Evolutionary conservation across 2,888 invertebrate genomes (phyloP).

Genomic region (Mystacides longicornis): DNA sequence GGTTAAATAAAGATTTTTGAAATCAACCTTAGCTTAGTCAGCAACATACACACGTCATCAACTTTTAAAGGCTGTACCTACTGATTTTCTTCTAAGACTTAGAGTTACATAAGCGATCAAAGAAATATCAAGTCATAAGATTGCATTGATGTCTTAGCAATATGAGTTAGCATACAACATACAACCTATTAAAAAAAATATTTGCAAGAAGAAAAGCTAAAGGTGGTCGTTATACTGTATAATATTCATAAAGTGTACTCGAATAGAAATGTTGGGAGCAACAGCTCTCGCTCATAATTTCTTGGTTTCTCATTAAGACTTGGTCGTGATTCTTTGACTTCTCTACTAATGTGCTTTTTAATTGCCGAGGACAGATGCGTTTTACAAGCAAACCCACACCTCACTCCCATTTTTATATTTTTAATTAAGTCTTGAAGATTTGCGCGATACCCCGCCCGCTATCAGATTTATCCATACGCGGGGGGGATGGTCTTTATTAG

Average conservation of each 20-base stretch:
- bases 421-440: conserved; percentile 24
- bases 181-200: no score
- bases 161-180: neutral
- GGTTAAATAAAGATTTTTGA: no score
- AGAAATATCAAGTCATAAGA: no score
- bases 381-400: conserved; percentile 23
- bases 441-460: conserved; percentile 14
- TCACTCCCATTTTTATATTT: conserved; percentile 26
- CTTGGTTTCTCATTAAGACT: conserved; percentile 24
- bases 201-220: no score
- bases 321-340: conserved; percentile 21
- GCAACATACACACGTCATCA: no score
- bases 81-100: no score
- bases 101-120: no score
- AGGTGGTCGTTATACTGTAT: no score
- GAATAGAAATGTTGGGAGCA: neutral
- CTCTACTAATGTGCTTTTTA: conserved; percentile 24
- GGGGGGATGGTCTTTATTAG: conserved; percentile 15
- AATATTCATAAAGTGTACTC: no score
- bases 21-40: no score
- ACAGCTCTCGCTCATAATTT: conserved; percentile 18
- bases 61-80: no score
- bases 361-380: conserved; percentile 26
- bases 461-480: conserved; percentile 6
- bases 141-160: no score